Evolutionary conservation across 2,797 vertebrate genomes (phyloP).

Genomic region (Paguma larvata): DNA sequence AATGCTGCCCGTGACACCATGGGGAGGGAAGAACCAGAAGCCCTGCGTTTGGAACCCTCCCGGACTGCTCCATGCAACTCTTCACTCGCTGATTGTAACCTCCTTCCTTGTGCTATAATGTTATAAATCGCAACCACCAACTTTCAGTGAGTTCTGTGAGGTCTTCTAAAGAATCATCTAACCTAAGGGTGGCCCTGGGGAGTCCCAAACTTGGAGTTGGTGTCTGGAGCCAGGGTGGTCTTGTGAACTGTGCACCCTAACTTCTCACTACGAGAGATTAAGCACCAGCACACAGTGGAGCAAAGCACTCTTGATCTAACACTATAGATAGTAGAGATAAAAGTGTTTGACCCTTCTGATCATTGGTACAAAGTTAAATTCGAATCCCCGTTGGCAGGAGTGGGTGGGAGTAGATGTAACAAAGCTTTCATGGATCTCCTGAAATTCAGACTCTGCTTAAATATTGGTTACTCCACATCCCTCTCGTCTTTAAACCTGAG

Average conservation of each 20-base stretch:
- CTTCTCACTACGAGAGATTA: not conserved
- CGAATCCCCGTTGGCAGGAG: not conserved
- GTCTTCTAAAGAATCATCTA: not conserved
- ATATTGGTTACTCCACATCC: not conserved
- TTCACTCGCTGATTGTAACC: not conserved
- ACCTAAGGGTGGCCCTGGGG: not conserved
- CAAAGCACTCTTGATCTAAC: not conserved
- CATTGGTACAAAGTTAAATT: not conserved
- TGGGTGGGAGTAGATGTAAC: not conserved
- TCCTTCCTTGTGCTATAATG: not conserved
- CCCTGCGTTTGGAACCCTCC: not conserved
- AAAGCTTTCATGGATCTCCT: not conserved
- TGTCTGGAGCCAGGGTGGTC: not conserved
- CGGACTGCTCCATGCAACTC: rapidly evolving
- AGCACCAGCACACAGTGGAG: not conserved
- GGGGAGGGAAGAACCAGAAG: not conserved
- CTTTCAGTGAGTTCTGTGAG: not conserved
- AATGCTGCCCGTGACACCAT: too few relatives aligned
- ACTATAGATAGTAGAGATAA: not conserved
- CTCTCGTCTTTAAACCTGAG: not conserved
- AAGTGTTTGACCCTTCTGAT: not conserved
- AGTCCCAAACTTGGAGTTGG: not conserved
- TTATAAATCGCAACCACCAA: not conserved
- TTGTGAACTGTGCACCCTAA: not conserved
- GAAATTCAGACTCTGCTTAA: not conserved